phyloP scores from a whole-genome alignment of 2,888 invertebrate species.

The Chydorus sphaericus region DNA sequence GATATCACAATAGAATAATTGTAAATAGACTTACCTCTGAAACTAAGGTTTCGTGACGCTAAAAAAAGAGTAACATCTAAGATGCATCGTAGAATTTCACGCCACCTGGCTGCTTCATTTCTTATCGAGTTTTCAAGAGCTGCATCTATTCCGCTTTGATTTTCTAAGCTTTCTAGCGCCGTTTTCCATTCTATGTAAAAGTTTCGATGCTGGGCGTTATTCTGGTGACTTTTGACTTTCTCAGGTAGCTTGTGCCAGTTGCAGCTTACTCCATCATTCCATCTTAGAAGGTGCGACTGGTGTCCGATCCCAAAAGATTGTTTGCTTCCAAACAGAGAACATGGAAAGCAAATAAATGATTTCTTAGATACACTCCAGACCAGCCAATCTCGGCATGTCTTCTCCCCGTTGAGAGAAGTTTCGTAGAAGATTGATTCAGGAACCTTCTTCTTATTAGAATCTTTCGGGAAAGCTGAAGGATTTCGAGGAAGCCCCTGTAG shows the following conservation, averaged over 20 bases:
- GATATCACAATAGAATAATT: too few species aligned
- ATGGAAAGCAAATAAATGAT: neutral
- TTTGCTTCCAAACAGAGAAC: neutral
- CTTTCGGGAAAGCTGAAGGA: too few species aligned
- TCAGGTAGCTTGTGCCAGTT: conserved; percentile 4
- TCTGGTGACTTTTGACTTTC: neutral
- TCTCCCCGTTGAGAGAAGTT: too few species aligned
- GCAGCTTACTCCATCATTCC: neutral
- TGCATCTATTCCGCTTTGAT: neutral
- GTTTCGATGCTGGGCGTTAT: neutral
- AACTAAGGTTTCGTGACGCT: neutral
- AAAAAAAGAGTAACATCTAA: neutral
- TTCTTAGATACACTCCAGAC: neutral
- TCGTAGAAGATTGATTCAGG: too few species aligned
- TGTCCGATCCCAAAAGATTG: too few species aligned
- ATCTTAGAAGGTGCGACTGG: neutral
- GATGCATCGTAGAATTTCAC: conserved; percentile 1
- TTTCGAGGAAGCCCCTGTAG: too few species aligned
- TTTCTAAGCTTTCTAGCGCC: neutral
- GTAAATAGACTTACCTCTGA: neutral
- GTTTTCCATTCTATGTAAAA: neutral
- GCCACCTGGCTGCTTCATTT: neutral
- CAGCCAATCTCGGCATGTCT: too few species aligned
- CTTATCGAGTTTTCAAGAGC: neutral
- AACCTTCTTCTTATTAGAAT: too few species aligned